Base-by-base conservation (phyloP, 2,113 vertebrate genomes). In the Telmatochromis bifrenatus region DNA sequence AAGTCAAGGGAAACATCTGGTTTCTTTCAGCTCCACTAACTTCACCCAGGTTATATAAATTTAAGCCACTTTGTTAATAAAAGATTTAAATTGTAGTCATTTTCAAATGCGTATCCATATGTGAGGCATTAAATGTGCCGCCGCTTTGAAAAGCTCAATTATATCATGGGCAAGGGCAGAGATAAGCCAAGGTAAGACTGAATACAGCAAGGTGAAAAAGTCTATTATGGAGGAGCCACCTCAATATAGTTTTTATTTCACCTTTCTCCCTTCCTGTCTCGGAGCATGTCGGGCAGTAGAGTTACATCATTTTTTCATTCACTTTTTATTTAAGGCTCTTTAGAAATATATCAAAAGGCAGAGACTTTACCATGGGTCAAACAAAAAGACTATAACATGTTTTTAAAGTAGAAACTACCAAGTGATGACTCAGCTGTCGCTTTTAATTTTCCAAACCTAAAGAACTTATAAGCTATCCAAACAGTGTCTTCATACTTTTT, bases 101-200 rank as follows among this genome's bases (percentile, higher is more conserved):
- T 93, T 95, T 75, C 70, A 91, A 90, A 94, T 91, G 85, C 92
- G 87, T 93, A 95, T 95, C 87, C 91, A 92, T 83, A 90, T 45
- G 70, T 47, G 73, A 79, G 87, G 68, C 54, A 85, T 90, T 88
- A 62, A 92, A 92, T 92, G 87, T 68, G 79, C 87, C 33, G 79
- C 80, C 84, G 79, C 91, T 91, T 83, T 90, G 84, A 94, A 94
- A 94, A 93, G 91, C 94, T 94, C 87, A 91, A 94, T 95, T 95
- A 92, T 95, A 91, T 91, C 86, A 84, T 56, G 73, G 84, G 87
- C 90, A 93, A 91, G 93, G 93, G 87, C 89, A 89, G 83, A 88
- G 95, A 97, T 96, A 95, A 96, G 95, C 81, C 86, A 82, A 91
- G 79, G 93, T 87, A 87, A 83, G 84, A 37, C 80, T 94, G 92